A percentile compares a stretch with the other conserved stretches of the same genome.
phyloP scores from a whole-genome alignment of 1,140 invertebrate genomes.

The Pachypeltis micranthus region DNA sequence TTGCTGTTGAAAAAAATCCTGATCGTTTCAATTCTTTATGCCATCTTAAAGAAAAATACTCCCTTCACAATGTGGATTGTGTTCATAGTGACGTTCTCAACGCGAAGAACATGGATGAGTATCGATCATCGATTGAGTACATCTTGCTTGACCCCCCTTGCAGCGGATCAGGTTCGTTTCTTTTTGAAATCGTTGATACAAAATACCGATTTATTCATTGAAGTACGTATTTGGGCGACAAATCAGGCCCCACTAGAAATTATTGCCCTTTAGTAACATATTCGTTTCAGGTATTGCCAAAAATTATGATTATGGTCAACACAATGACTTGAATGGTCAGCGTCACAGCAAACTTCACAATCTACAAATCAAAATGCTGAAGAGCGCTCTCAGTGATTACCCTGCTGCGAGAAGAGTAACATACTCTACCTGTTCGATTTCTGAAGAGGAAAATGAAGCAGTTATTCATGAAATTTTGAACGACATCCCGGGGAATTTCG shows the following conservation, averaged over 20 bases:
- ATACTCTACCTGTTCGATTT: constrained; percentile 90
- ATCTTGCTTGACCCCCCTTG: constrained; percentile 92
- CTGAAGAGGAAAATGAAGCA: constrained; percentile 83
- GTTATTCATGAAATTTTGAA: constrained; percentile 52
- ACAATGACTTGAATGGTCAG: constrained; percentile 32
- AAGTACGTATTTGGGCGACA: too few species aligned
- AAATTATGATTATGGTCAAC: constrained; percentile 38
- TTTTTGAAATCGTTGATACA: constrained; percentile 13
- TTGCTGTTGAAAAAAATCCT: constrained; percentile 13
- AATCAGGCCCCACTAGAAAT: too few species aligned
- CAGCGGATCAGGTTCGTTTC: constrained; percentile 71
- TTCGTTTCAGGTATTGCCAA: constrained; percentile 45
- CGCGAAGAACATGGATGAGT: constrained; percentile 42
- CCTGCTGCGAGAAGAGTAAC: constrained; percentile 72
- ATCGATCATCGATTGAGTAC: constrained; percentile 61
- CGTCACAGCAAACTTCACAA: constrained; percentile 58
- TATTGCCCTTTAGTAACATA: too few species aligned
- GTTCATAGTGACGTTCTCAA: background rate
- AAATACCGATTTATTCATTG: too few species aligned
- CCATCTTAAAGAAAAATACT: background rate
- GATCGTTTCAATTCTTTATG: constrained; percentile 8
- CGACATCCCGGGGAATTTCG: constrained; percentile 43
- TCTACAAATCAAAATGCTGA: constrained; percentile 74
- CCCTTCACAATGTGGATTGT: background rate
- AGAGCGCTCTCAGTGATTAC: constrained; percentile 71